phyloP scores from a whole-genome alignment of 2,797 vertebrate genomes.

The Lindbergichthys nudifrons region DNA sequence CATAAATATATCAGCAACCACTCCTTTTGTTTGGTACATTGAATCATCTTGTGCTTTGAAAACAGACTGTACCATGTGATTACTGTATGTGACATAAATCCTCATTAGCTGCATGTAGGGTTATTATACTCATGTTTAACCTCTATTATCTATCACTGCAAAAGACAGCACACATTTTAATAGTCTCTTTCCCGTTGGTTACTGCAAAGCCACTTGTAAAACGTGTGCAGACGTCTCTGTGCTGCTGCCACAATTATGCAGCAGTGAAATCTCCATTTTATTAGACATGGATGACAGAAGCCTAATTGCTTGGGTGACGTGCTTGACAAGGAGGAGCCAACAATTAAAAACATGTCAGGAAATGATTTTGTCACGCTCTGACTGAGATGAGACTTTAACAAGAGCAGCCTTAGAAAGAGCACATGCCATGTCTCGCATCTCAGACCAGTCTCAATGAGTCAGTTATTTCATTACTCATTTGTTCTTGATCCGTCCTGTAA shows the following conservation, averaged over 20 bases:
- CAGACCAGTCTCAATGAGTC: slow-evolving; percentile 61
- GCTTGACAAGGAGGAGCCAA: slow-evolving; percentile 65
- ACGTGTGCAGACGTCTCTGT: slow-evolving; percentile 34
- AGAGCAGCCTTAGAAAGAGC: slow-evolving; percentile 38
- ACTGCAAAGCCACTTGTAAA: slow-evolving; percentile 18
- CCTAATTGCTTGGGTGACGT: slow-evolving; percentile 69
- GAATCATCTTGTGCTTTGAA: slow-evolving; percentile 2
- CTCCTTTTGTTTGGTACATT: slow-evolving; percentile 47
- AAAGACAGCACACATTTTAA: slow-evolving; percentile 33
- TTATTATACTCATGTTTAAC: slow-evolving; percentile 24
- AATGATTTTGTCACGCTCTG: slow-evolving; percentile 54
- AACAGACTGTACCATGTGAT: slow-evolving; percentile 1
- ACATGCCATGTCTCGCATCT: slow-evolving; percentile 46
- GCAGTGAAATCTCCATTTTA: slow-evolving; percentile 53
- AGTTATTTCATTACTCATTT: slow-evolving; percentile 75
- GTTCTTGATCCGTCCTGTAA: slow-evolving; percentile 73
- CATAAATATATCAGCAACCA: slow-evolving; percentile 64
- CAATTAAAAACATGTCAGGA: slow-evolving; percentile 74
- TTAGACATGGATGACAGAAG: slow-evolving; percentile 66
- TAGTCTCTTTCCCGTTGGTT: slow-evolving; percentile 12
- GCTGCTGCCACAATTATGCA: slow-evolving; percentile 31
- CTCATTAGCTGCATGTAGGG: slow-evolving; percentile 29
- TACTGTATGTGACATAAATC: slow-evolving; percentile 4
- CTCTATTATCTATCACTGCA: slow-evolving; percentile 26
- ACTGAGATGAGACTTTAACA: slow-evolving; percentile 45